Percentiles rank a stretch among this genome's conserved stretches.
Evolutionary conservation across 2,113 vertebrate genomes (phyloP).

Genomic region (Xiphophorus couchianus): DNA sequence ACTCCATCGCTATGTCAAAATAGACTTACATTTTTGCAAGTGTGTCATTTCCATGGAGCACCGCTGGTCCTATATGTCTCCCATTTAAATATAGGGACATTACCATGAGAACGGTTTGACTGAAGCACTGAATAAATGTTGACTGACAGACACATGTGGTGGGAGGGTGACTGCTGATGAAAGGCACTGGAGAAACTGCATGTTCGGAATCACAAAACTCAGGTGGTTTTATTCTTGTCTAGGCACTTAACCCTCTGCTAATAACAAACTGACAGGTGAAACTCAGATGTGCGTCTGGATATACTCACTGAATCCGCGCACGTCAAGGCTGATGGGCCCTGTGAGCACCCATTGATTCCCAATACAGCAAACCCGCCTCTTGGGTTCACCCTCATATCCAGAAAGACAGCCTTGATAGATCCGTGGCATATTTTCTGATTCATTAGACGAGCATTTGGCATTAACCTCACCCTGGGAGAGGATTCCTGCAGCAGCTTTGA

Average conservation of each 20-base stretch:
- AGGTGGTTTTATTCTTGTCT: background rate
- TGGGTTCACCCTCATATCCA: constrained; percentile 5
- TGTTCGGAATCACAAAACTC: background rate
- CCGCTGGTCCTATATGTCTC: background rate
- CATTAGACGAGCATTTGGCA: constrained; percentile 8
- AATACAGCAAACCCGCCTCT: constrained; percentile 12
- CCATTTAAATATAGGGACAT: background rate
- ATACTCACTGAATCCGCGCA: constrained; percentile 1
- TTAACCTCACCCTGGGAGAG: background rate
- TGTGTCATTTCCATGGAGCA: background rate
- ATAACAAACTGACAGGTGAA: background rate
- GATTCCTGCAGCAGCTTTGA: constrained; percentile 4
- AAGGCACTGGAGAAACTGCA: background rate
- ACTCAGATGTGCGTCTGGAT: background rate
- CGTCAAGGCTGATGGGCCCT: constrained; percentile 26
- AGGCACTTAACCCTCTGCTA: background rate
- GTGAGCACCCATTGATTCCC: constrained; percentile 33
- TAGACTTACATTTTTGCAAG: background rate
- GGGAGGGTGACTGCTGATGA: background rate
- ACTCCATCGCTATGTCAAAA: too few relatives aligned
- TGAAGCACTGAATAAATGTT: background rate
- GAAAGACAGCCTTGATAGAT: constrained; percentile 18
- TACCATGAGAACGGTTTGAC: background rate
- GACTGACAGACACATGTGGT: background rate
- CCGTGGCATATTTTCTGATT: constrained; percentile 12